A percentile compares a stretch with the other conserved stretches of the same genome.
Conservation (phyloP, 2,888 invertebrate species). For the Micropterix aruncella region DNA sequence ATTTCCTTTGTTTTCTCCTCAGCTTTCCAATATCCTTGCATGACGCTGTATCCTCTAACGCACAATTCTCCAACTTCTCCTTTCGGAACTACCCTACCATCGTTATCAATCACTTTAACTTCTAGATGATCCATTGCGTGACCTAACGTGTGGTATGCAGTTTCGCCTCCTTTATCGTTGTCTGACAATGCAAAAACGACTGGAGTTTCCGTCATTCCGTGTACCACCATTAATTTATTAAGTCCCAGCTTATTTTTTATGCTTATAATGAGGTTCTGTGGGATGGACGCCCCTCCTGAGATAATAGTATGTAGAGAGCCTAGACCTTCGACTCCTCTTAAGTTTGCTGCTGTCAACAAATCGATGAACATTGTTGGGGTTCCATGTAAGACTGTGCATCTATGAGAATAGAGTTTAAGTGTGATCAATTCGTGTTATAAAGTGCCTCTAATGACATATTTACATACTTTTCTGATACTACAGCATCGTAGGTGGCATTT, state of each 20-base stretch:
- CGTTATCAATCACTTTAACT: conserved; percentile 46
- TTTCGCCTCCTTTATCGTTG: too few relatives aligned
- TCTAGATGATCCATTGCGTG: too few relatives aligned
- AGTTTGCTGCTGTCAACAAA: conserved; percentile 32
- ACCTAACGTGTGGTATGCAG: too few relatives aligned
- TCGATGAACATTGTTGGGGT: conserved; percentile 86
- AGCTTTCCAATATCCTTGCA: conserved; percentile 74
- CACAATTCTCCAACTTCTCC: conserved; percentile 63
- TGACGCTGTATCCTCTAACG: conserved; percentile 59
- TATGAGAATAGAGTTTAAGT: too few relatives aligned
- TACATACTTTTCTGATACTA: conserved; percentile 58
- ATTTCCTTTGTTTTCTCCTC: conserved; percentile 56
- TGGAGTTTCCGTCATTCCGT: too few relatives aligned
- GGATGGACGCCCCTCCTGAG: conserved; percentile 66
- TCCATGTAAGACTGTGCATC: conserved; percentile 59
- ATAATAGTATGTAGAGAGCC: conserved; percentile 39
- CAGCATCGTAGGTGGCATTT: conserved; percentile 45
- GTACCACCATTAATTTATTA: too few relatives aligned
- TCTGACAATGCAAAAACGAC: too few relatives aligned
- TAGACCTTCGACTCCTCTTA: conserved; percentile 28
- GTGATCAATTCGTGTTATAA: too few relatives aligned
- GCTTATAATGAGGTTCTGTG: conserved; percentile 42
- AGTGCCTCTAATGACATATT: too few relatives aligned
- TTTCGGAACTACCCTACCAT: conserved; percentile 49
- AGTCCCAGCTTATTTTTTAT: too few relatives aligned